Base-by-base conservation (phyloP, 2,888 invertebrate species). In the Nudaria mundana region DNA sequence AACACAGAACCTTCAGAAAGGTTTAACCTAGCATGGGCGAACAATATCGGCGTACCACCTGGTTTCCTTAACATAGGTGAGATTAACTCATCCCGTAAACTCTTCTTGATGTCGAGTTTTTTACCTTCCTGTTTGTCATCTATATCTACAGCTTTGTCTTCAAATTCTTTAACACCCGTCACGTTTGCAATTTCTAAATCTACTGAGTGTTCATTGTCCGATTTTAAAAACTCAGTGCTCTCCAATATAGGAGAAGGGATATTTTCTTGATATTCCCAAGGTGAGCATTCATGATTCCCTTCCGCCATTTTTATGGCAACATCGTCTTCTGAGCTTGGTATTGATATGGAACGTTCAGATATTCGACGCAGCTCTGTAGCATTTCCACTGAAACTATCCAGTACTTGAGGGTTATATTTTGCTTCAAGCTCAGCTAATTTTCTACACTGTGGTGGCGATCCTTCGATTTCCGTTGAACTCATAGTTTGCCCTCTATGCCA, bases 1-100 rank as follows among this genome's bases (percentile, higher is more conserved):
- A 94, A 93, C 4, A 93, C 94, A 8, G 96, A 95, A 0, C 96
- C 96, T 81, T 96, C 96, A 0, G 96, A 96, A 3, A 96, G 84
- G 66, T 96, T 96, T 4, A 96, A 82, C 40, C 95, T 89, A 10
- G 94, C 94, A 63, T 94, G 93, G 3, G 95, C 94, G 76, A 95
- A 96, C 0, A 95, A 74, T 50, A 95, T 91, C 0, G 95, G 94
- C 15, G 94, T 94, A 44, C 94, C 94, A 0, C 95, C 94, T 40
- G 93, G 90, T 62, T 93, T 93, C 12, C 94, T 91, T 51, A 92
- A 79, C 62, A 93, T 90, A 0, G 94, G 93, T 0, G 94, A 93
- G 52, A 94, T 91, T 20, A 92, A 76, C 57, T 93, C 93, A 67
- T 94, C 93, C 3, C 93, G 84, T 62, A 93, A 91, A 29, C 91